These are phyloP conservation scores for Uromys caudimaculatus DNA, from an alignment of 2,797 vertebrate species.

Conservation along the genomic window DNA sequence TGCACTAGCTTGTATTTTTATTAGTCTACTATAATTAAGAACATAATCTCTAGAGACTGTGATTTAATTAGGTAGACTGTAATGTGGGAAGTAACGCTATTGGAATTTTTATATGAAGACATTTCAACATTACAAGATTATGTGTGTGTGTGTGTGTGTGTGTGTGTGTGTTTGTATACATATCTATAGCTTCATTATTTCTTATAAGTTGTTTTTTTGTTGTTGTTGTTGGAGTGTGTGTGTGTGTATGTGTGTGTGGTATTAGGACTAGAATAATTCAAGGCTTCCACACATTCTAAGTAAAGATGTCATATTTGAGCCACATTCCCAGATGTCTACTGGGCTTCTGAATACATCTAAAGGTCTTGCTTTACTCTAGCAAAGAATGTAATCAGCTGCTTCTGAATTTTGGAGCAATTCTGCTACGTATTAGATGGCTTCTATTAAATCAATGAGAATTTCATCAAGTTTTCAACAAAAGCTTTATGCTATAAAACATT, in stretches of 20 bases:
- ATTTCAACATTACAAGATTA: constrained; percentile 54
- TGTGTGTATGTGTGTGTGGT: neutral
- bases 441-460: constrained; percentile 44
- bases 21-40: constrained; percentile 68
- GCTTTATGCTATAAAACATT: constrained; percentile 28
- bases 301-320: neutral
- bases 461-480: constrained; percentile 59
- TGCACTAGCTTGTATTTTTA: constrained; percentile 67
- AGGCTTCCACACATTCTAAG: neutral
- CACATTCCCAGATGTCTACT: neutral
- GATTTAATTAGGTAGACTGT: constrained; percentile 64
- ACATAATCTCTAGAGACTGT: constrained; percentile 44
- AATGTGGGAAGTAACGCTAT: constrained; percentile 61
- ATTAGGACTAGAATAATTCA: neutral
- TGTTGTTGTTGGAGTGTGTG: neutral
- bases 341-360: constrained; percentile 64
- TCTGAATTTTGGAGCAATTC: constrained; percentile 67
- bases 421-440: constrained; percentile 70
- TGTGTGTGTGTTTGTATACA: neutral
- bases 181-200: constrained; percentile 62
- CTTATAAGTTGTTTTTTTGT: constrained; percentile 5
- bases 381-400: constrained; percentile 69
- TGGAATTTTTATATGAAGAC: constrained; percentile 54
- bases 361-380: constrained; percentile 61
- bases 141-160: neutral